A percentile compares a stretch with the other conserved stretches of the same genome.
phyloP scores from a whole-genome alignment of 1,140 invertebrate species.

The Pseudachorutes palmiensis region DNA sequence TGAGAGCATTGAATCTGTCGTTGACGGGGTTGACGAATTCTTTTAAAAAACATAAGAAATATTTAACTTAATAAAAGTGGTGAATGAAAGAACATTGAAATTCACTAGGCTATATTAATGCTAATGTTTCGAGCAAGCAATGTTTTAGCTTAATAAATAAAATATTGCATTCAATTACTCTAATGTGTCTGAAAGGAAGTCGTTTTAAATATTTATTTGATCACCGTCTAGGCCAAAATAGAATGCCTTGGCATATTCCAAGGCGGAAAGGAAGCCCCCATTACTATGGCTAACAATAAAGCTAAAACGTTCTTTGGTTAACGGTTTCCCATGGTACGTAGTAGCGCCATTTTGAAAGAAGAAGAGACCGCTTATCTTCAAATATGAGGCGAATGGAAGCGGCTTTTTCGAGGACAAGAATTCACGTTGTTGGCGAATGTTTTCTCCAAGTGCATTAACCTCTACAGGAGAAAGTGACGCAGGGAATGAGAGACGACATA shows the following conservation, averaged over 20 bases:
- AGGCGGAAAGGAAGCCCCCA: background rate
- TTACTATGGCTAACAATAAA: background rate
- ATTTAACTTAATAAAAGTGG: too few species aligned
- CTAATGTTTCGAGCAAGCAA: too few species aligned
- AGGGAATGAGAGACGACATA: too few species aligned
- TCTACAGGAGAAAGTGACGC: too few species aligned
- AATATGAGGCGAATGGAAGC: background rate
- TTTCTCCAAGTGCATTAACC: too few species aligned
- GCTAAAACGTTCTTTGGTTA: too few species aligned
- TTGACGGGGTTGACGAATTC: constrained; percentile 32
- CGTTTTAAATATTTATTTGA: background rate
- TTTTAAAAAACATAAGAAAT: constrained; percentile 18
- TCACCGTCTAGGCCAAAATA: background rate
- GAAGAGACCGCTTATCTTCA: background rate
- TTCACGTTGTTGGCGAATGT: too few species aligned
- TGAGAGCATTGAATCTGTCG: constrained; percentile 30
- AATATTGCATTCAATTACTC: background rate
- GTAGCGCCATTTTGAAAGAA: background rate
- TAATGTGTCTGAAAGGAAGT: background rate
- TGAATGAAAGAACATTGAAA: too few species aligned
- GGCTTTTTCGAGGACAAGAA: too few species aligned
- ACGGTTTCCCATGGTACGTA: too few species aligned
- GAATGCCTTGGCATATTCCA: background rate
- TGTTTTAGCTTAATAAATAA: too few species aligned
- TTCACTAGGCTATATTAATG: too few species aligned